Percentiles rank a stretch among this genome's conserved stretches.
Conservation (phyloP, 2,888 invertebrate species). For the Ethmia dodecea region DNA sequence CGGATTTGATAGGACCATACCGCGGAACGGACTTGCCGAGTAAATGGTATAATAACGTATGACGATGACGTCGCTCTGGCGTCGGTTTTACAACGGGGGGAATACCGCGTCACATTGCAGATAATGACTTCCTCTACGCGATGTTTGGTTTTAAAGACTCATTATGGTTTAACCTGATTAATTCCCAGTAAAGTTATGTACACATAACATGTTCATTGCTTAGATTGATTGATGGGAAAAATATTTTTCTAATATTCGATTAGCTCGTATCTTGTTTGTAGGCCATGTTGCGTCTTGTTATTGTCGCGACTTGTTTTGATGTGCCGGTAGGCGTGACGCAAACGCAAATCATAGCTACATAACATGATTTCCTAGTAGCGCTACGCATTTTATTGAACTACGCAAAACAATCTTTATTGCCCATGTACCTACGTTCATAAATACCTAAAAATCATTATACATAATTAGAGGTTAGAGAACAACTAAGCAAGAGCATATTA, state of each 20-base stretch:
- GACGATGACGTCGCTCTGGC: conserved; percentile 16
- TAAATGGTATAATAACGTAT: conserved; percentile 14
- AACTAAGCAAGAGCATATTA: too few species aligned
- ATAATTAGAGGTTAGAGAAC: too few species aligned
- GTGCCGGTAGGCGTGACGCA: conserved; percentile 31
- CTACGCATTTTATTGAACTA: too few species aligned
- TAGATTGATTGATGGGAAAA: neutral
- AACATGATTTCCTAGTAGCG: too few species aligned
- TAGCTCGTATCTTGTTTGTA: neutral
- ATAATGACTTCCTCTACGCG: conserved; percentile 33
- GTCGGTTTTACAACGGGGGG: conserved; percentile 52
- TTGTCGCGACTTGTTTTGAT: conserved; percentile 41
- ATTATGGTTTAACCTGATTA: too few species aligned
- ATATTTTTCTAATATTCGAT: too few species aligned
- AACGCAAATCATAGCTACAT: too few species aligned
- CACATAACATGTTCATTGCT: neutral
- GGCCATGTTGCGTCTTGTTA: conserved; percentile 24
- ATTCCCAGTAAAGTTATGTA: conserved; percentile 2
- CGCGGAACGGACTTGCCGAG: conserved; percentile 35
- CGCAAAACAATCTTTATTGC: too few species aligned
- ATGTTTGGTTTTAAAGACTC: too few species aligned
- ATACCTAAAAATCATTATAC: too few species aligned
- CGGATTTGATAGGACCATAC: conserved; percentile 37
- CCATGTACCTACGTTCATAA: too few species aligned
- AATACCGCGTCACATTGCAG: conserved; percentile 50